A percentile compares a stretch with the other conserved stretches of the same genome.
These are phyloP conservation scores for Gallinago solitaria DNA, from an alignment of 2,797 vertebrate genomes.

Conservation along the genomic window DNA sequence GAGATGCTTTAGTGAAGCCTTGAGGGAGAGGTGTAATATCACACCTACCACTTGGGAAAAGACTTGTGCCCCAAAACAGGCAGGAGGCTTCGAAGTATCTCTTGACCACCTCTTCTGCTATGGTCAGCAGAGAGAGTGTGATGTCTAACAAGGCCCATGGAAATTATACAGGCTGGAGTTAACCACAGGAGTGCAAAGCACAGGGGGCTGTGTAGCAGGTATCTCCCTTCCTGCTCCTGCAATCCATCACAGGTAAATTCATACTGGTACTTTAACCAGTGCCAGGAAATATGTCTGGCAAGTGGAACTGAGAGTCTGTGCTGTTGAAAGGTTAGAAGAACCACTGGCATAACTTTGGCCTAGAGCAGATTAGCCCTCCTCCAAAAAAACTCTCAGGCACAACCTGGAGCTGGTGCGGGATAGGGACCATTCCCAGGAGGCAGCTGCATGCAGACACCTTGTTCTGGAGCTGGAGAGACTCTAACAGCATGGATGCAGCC, in stretches of 20 bases:
- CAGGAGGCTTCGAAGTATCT: not conserved
- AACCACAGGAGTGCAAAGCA: not conserved
- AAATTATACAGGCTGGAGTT: not conserved
- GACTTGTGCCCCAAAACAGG: not conserved
- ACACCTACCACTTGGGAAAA: not conserved
- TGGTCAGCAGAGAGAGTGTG: not conserved
- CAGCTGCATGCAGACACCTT: not conserved
- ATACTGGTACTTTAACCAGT: not conserved
- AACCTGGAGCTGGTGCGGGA: fast-evolving
- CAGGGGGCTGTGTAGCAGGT: not conserved
- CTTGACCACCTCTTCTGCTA: not conserved
- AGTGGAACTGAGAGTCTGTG: not conserved
- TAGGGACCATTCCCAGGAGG: not conserved
- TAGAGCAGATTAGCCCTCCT: not conserved
- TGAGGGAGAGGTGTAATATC: not conserved
- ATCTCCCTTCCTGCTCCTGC: not conserved
- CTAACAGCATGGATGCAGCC: not conserved
- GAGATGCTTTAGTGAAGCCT: not conserved
- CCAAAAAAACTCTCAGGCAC: not conserved
- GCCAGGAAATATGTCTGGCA: not conserved
- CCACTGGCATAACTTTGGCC: not conserved
- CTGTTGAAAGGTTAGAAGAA: not conserved
- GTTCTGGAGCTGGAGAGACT: not conserved
- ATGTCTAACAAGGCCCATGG: not conserved
- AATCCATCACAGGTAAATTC: not conserved